These are phyloP conservation scores for Athalia cordata DNA, from an alignment of 2,888 invertebrate species.

Conservation along the genomic window DNA sequence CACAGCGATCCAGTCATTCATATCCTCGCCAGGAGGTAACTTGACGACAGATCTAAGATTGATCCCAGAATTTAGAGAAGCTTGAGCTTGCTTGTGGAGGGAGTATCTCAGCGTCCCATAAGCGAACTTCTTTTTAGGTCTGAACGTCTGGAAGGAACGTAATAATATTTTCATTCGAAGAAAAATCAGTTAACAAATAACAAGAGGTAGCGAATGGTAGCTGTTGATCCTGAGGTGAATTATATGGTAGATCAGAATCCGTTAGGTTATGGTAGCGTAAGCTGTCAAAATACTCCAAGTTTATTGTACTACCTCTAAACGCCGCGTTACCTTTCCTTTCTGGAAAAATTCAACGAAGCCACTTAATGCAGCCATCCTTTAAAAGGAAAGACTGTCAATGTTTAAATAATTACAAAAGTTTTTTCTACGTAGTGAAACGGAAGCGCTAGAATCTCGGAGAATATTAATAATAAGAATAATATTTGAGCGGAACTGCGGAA, in stretches of 20 bases:
- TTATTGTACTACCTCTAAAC: conserved; percentile 29
- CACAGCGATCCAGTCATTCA: conserved; percentile 95
- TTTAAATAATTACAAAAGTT: too few species aligned
- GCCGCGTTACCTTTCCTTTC: conserved; percentile 81
- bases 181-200: conserved; percentile 36
- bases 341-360: conserved; percentile 86
- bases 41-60: conserved; percentile 88
- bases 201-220: not conserved
- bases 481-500: too few species aligned
- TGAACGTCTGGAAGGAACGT: conserved; percentile 84
- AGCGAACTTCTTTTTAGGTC: conserved; percentile 91
- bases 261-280: conserved; percentile 34
- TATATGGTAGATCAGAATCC: not conserved
- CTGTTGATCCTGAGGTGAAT: not conserved
- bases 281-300: conserved; percentile 33
- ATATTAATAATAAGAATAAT: too few species aligned
- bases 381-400: too few species aligned
- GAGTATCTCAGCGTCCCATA: conserved; percentile 91
- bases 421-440: too few species aligned
- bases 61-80: conserved; percentile 91
- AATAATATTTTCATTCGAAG: conserved; percentile 30
- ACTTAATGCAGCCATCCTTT: conserved; percentile 78
- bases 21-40: conserved; percentile 87
- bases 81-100: conserved; percentile 92
- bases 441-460: too few species aligned